Base-by-base conservation (phyloP, 2,888 invertebrate species). In the Eupithecia insigniata region DNA sequence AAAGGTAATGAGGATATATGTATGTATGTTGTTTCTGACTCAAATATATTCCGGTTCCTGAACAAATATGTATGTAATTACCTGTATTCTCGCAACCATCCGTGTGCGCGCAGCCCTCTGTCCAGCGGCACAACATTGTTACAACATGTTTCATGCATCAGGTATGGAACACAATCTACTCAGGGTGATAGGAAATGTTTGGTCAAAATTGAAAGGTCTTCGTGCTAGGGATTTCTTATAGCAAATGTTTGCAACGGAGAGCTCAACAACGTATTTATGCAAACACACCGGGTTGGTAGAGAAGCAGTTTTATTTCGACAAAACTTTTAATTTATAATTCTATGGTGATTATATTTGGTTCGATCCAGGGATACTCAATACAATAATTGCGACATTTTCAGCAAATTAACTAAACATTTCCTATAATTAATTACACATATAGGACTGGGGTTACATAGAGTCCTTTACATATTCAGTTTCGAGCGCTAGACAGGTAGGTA, bases 61-160 rank as follows among this genome's bases (percentile, higher is more conserved):
- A 28, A 43, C 14, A 30, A 39, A 43, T 32, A 66, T 66, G 16
- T 32, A 66, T 66, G 16, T 70, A 70, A 96, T 97, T 97, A 98
- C 97, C 97, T 95, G 97, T 97, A 95, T 97, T 97, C 95, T 98
- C 98, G 96, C 98, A 98, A 95, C 98, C 97, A 94, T 98, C 98
- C 92, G 97, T 96, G 95, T 98, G 98, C 90, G 98, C 96, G 95
- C 98, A 98, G 95, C 98, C 98, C 95, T 97, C 97, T 95, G 97
- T 95, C 97, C 97, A 95, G 95, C 94, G 88, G 93, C 93, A 94
- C 88, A 93, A 95, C 94, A 96, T 95, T 76, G 71, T 76, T 95
- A 95, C 95, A 95, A 94, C 93, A 95, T 92, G 91, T 90, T 92
- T 95, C 95, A 95, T 95, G 95, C 95, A 95, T 84, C 85, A 87